A percentile compares a stretch with the other conserved stretches of the same genome.
Conservation (phyloP, 2,797 vertebrate genomes). For the Hozukius guyotensis region DNA sequence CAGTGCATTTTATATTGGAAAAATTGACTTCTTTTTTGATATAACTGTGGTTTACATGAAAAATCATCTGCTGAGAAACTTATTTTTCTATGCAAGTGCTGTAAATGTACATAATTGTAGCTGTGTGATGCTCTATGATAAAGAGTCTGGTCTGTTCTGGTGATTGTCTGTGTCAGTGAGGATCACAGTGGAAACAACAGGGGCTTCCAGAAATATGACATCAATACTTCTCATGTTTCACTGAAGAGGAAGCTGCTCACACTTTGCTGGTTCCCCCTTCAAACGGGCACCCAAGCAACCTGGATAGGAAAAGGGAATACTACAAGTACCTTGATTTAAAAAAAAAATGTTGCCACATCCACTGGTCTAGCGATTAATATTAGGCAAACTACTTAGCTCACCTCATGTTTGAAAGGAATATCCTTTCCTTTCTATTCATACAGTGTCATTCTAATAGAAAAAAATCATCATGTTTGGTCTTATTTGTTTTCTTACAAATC, state of each 20-base stretch:
- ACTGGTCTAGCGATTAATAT: slow-evolving; percentile 77
- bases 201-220: slow-evolving; percentile 75
- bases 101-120: slow-evolving; percentile 82
- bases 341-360: slow-evolving; percentile 60
- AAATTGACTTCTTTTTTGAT: slow-evolving; percentile 76
- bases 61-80: slow-evolving; percentile 84
- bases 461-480: slow-evolving; percentile 73
- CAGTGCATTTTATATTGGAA: slow-evolving; percentile 79
- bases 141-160: slow-evolving; percentile 68
- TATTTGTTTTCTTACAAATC: slow-evolving; percentile 82
- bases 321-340: slow-evolving; percentile 43
- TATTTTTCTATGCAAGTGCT: slow-evolving; percentile 88
- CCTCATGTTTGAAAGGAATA: slow-evolving; percentile 71
- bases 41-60: slow-evolving; percentile 82
- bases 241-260: slow-evolving; percentile 50
- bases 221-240: slow-evolving; percentile 60
- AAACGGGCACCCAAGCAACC: slow-evolving; percentile 12
- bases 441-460: slow-evolving; percentile 62
- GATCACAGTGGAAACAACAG: slow-evolving; percentile 58
- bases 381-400: slow-evolving; percentile 77
- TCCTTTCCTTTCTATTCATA: slow-evolving; percentile 65
- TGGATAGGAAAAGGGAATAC: slow-evolving; percentile 61
- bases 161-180: slow-evolving; percentile 60
- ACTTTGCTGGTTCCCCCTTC: slow-evolving; percentile 13
- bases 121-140: slow-evolving; percentile 73